Base-by-base conservation (phyloP, 2,888 invertebrate species). In the Hemaris fuciformis region DNA sequence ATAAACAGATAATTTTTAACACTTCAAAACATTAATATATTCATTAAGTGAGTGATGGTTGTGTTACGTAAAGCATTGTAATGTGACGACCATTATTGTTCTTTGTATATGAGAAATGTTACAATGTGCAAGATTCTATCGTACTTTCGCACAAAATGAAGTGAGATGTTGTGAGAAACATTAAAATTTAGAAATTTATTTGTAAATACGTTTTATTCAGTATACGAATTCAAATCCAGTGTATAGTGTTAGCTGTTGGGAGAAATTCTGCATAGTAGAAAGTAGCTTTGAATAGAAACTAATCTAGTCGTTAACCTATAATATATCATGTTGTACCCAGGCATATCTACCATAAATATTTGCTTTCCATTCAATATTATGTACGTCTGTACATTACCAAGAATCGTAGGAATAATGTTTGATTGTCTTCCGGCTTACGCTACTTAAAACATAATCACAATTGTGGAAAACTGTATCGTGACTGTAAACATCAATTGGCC, bases 241-340 rank as follows among this genome's bases (percentile, higher is more conserved):
- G 27, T 31, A 59, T 58, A 41, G 25, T 46, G 18, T 79, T 80
- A 76, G 75, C 76, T 81, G 74, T 66, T 66, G 67, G 69, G 82
- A 83, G 83, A 87, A 85, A 87, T 84, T 84, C 71, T 65, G 75
- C 68, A 75, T 65, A 68, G 64, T 88, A 87, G 90, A 91, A 90
- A 89, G 91, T 81, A 71, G 77, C 77, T 87, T 85, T 85, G 84
- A 88, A 87, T 88, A 84, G 84, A 87, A 85, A 88, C 82, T 83
- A 80, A 85, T 86, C 82, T 84, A 80, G 82, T 81, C 83, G 80
- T 83, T 81, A 83, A 79, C 81, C 76, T 75, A 79, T 74, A 80
- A 78, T 83, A 83, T 85, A 85, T 84, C 80, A 81, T 80, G 76
- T 71, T 77, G 76, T 71, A 73, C 72, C 69, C 71, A 70, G 68